These are phyloP conservation scores for Tricholauxania praeusta DNA, from an alignment of 2,888 invertebrate species.

Conservation along the genomic window DNA sequence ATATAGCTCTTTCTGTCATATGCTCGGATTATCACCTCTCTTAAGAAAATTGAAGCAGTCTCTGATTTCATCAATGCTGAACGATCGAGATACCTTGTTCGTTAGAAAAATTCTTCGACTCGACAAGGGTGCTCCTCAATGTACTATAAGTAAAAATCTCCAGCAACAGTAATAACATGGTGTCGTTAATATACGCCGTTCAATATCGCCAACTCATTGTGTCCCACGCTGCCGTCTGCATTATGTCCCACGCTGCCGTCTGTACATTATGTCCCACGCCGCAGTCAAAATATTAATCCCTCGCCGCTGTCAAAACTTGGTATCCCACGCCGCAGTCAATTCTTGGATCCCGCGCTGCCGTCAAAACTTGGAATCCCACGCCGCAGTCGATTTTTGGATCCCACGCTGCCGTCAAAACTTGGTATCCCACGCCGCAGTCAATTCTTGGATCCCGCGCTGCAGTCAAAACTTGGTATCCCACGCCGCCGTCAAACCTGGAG, in stretches of 20 bases:
- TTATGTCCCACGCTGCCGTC: slow-evolving; percentile 44
- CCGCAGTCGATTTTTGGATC: slow-evolving; percentile 47
- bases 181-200: background rate
- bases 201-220: background rate
- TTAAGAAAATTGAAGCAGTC: no score
- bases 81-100: no score
- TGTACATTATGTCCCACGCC: slow-evolving; percentile 47
- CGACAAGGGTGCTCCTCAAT: no score
- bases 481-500: slow-evolving; percentile 42
- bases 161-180: background rate
- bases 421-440: slow-evolving; percentile 52
- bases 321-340: slow-evolving; percentile 52
- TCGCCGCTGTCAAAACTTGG: slow-evolving; percentile 49
- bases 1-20: no score
- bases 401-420: slow-evolving; percentile 46
- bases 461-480: slow-evolving; percentile 40
- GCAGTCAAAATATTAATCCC: slow-evolving; percentile 51
- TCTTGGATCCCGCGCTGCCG: slow-evolving; percentile 45
- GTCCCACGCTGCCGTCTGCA: background rate
- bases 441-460: slow-evolving; percentile 52
- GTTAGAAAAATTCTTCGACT: no score
- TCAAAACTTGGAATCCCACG: slow-evolving; percentile 52
- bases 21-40: no score
- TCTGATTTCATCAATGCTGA: no score
- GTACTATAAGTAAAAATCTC: no score